These are phyloP conservation scores for Semibalanus balanoides DNA, from an alignment of 1,140 invertebrate genomes.

Conservation along the genomic window DNA sequence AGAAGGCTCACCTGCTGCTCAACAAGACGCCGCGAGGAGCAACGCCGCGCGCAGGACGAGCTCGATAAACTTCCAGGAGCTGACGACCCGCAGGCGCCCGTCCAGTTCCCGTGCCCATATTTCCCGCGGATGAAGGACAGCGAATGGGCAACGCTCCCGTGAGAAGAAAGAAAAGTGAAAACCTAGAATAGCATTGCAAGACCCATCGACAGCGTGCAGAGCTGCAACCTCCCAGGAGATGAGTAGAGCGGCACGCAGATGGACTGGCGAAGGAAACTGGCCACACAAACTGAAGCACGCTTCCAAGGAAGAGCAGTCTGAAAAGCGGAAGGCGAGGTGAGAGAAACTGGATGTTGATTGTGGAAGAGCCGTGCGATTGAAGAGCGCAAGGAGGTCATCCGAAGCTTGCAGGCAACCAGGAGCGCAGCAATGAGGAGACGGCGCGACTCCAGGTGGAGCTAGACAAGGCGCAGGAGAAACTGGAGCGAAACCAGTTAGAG, in stretches of 20 bases:
- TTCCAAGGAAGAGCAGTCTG: too few relatives aligned
- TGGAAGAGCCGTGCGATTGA: slow-evolving; percentile 65
- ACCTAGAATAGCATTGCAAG: too few relatives aligned
- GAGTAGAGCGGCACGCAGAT: slow-evolving; percentile 75
- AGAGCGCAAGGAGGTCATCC: slow-evolving; percentile 63
- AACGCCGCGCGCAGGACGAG: slow-evolving; percentile 51
- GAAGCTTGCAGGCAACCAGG: slow-evolving; percentile 64
- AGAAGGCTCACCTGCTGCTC: neutral
- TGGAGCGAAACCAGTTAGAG: slow-evolving; percentile 67
- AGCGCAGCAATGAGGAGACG: slow-evolving; percentile 77
- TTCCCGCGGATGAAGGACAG: slow-evolving; percentile 1
- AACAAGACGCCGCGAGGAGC: neutral
- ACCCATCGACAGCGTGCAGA: slow-evolving; percentile 57
- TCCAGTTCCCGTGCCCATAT: neutral
- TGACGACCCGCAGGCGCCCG: slow-evolving; percentile 42
- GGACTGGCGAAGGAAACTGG: slow-evolving; percentile 59
- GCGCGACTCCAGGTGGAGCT: slow-evolving; percentile 68
- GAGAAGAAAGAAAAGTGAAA: slow-evolving; percentile 7
- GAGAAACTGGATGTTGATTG: slow-evolving; percentile 68
- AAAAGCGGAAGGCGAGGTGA: slow-evolving; percentile 64
- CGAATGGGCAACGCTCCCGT: neutral
- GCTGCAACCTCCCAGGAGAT: slow-evolving; percentile 65
- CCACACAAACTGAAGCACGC: too few relatives aligned
- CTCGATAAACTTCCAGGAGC: slow-evolving; percentile 83
- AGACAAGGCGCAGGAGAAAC: slow-evolving; percentile 79